Evolutionary conservation across 2,113 vertebrate species (phyloP).

Genomic region (Lagopus muta): DNA sequence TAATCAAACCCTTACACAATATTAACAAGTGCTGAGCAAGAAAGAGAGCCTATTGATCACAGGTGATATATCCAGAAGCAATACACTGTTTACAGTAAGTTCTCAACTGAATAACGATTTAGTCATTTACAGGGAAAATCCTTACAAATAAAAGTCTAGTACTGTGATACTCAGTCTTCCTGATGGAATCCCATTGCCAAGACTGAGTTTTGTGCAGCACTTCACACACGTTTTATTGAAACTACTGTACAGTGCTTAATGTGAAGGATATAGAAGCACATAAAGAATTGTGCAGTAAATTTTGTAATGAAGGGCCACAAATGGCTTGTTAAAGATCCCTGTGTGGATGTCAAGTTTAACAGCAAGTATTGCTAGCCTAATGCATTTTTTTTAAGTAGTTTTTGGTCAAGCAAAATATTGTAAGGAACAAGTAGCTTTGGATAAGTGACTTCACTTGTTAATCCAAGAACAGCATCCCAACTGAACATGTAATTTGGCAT

Average conservation of each 20-base stretch:
- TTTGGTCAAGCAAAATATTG: conserved; percentile 64
- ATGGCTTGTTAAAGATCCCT: conserved; percentile 63
- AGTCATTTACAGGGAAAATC: conserved; percentile 62
- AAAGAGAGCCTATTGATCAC: conserved; percentile 61
- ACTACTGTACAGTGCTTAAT: conserved; percentile 60
- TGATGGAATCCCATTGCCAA: conserved; percentile 20
- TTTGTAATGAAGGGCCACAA: conserved; percentile 64
- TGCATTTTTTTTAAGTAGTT: conserved; percentile 47
- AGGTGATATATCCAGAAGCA: conserved; percentile 63
- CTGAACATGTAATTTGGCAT: conserved; percentile 3
- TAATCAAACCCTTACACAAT: conserved; percentile 31
- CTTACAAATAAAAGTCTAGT: conserved; percentile 49
- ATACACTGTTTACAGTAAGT: conserved; percentile 59
- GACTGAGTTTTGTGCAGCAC: conserved; percentile 45
- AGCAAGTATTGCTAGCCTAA: conserved; percentile 49
- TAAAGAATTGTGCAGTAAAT: conserved; percentile 68
- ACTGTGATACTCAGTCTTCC: background rate
- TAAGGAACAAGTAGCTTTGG: conserved; percentile 33
- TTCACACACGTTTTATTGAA: conserved; percentile 69
- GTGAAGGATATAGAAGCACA: conserved; percentile 62
- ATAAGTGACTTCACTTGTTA: conserved; percentile 34
- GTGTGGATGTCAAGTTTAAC: conserved; percentile 46
- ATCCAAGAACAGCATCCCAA: conserved; percentile 7
- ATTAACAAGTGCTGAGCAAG: conserved; percentile 44
- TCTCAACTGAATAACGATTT: conserved; percentile 52